Percentiles rank a stretch among this genome's conserved stretches.
These are phyloP conservation scores for Drosophila orosa DNA, from an alignment of 1,140 invertebrate genomes.

Conservation along the genomic window DNA sequence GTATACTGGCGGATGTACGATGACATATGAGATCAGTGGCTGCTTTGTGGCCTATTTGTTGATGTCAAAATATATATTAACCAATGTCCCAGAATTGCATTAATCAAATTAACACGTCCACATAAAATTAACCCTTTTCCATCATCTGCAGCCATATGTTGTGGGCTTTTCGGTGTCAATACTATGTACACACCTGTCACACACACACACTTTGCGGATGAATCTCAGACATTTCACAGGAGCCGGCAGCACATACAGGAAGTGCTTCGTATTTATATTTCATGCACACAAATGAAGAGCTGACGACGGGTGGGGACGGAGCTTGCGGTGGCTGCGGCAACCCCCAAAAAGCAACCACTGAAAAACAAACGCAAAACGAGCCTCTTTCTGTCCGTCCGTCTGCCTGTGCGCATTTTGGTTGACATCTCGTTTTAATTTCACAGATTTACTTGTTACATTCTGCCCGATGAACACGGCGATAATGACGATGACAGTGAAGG, in stretches of 20 bases:
- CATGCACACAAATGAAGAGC: constrained; percentile 21
- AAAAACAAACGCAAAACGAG: constrained; percentile 41
- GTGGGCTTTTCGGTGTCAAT: constrained; percentile 49
- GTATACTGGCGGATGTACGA: constrained; percentile 25
- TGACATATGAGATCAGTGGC: neutral
- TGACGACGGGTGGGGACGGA: constrained; percentile 43
- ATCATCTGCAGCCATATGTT: constrained; percentile 2
- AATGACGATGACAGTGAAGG: constrained; percentile 13
- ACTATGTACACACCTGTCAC: constrained; percentile 47
- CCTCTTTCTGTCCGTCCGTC: constrained; percentile 11
- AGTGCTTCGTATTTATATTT: constrained; percentile 37
- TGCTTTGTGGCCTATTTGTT: neutral
- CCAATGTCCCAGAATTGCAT: constrained; percentile 4
- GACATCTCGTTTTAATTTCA: constrained; percentile 75
- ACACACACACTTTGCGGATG: constrained; percentile 41
- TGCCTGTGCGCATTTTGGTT: constrained; percentile 38
- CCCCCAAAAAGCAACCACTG: constrained; percentile 28
- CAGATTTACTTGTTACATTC: constrained; percentile 65
- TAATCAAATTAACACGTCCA: constrained; percentile 22
- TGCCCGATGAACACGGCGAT: constrained; percentile 9
- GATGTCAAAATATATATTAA: neutral
- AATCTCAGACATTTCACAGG: constrained; percentile 52
- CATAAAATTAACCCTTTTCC: constrained; percentile 9
- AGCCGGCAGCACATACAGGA: constrained; percentile 45
- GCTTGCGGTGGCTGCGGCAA: constrained; percentile 26